These are phyloP conservation scores for Dryobotodes eremita DNA, from an alignment of 2,888 invertebrate genomes.

Conservation along the genomic window DNA sequence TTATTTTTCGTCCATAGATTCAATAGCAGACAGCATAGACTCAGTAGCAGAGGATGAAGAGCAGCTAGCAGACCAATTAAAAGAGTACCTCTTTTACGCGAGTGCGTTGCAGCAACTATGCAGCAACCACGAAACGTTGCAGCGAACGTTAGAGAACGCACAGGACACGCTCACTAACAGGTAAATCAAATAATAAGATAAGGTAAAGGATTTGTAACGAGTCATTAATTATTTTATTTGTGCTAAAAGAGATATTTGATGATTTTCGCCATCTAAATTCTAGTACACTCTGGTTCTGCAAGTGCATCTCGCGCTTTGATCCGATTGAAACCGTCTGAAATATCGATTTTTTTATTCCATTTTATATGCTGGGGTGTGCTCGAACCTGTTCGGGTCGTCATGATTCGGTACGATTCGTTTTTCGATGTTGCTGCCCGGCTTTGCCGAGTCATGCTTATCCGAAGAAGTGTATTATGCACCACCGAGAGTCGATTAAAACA, in stretches of 20 bases:
- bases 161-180: constrained; percentile 91
- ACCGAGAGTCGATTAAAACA: background rate
- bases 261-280: background rate
- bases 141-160: constrained; percentile 93
- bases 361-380: background rate
- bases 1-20: constrained; percentile 82
- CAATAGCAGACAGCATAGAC: constrained; percentile 93
- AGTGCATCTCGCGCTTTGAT: background rate
- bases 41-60: constrained; percentile 95
- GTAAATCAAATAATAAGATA: background rate
- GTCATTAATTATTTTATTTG: background rate
- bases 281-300: background rate
- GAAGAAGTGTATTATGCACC: background rate
- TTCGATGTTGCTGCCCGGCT: background rate
- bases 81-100: constrained; percentile 95
- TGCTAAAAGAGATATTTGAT: background rate
- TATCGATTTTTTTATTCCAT: background rate
- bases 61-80: constrained; percentile 95
- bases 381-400: background rate
- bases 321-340: background rate
- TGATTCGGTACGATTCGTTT: background rate
- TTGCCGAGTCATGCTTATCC: background rate
- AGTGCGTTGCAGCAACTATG: constrained; percentile 94
- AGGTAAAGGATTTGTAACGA: background rate
- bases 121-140: constrained; percentile 93